Evolutionary conservation across 1,140 invertebrate genomes (phyloP), one percentile per base, ranked within the genome.

Genomic region (Heliconius melpomene): DNA sequence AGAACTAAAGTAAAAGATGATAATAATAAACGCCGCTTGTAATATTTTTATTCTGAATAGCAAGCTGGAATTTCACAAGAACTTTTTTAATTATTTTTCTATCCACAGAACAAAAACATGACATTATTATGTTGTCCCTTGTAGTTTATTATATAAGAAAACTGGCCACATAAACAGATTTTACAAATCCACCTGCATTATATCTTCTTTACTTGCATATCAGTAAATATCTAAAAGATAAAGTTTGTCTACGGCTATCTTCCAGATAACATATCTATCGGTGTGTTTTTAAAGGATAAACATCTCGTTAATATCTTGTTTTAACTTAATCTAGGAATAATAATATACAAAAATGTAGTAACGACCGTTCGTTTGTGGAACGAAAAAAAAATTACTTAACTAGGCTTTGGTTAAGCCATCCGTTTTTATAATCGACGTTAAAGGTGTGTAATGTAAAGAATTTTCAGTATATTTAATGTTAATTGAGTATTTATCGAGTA

Each of bases 361-460:
- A 5, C 26, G 60, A 66, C 60, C 60, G 60, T 66, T 66, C 60
- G 60, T 18, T 66, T 66, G 60, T 29, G 60, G 23, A 29, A n/a
- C 20, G 26, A 13, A 29, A 66, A 66, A 66, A 46, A 66, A 66
- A 26, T 29, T 5, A 23, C 60, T 18, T 66, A 29, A 26, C 3
- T 11, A 66, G 9, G 7, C 60, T 66, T 66, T 66, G 26, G 60
- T 29, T 29, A 66, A 66, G 60, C 11, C 60, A 66, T 66, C 60
- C n/a, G 23, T 66, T 66, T 66, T 66, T 66, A 66, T 29, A 26
- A 66, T 13, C 26, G 6, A 66, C 60, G 60, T 13, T 29, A 66
- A 66, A 66, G 60, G 60, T 66, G 60, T 66, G 60, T 66, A 66
- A 29, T 66, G 60, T 66, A 26, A 66, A 66, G 60, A 66, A 66